phyloP scores from a whole-genome alignment of 1,140 invertebrate species.

The Vanessa atalanta region DNA sequence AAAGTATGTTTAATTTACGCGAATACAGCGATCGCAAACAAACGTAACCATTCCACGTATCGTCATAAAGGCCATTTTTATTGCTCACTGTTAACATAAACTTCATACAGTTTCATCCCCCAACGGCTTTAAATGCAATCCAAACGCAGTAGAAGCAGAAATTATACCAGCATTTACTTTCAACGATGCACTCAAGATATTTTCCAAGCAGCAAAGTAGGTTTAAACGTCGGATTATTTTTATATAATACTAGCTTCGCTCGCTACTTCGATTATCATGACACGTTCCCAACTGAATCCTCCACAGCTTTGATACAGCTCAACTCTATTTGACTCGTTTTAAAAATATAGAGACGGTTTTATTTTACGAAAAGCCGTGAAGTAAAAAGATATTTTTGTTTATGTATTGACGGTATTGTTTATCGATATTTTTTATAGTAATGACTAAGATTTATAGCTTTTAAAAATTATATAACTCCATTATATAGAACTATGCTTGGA shows the following conservation, averaged over 20 bases:
- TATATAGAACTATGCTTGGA: too few species aligned
- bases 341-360: neutral
- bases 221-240: constrained; percentile 71
- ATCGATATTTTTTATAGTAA: too few species aligned
- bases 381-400: neutral
- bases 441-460: too few species aligned
- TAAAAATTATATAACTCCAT: too few species aligned
- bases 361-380: constrained; percentile 11
- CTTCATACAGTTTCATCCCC: constrained; percentile 73
- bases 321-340: neutral
- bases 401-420: neutral
- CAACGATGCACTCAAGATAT: constrained; percentile 77
- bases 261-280: constrained; percentile 30
- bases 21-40: constrained; percentile 53
- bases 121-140: constrained; percentile 75
- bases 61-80: constrained; percentile 79
- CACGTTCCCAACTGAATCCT: constrained; percentile 1
- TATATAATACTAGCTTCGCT: constrained; percentile 52
- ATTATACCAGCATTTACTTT: constrained; percentile 76
- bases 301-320: constrained; percentile 6
- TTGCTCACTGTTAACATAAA: constrained; percentile 77
- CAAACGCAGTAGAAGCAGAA: constrained; percentile 71
- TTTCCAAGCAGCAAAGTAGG: constrained; percentile 58
- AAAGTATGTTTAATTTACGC: constrained; percentile 56
- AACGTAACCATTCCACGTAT: constrained; percentile 77